phyloP scores from a whole-genome alignment of 1,140 invertebrate species.

The Helicorthomorpha holstii region DNA sequence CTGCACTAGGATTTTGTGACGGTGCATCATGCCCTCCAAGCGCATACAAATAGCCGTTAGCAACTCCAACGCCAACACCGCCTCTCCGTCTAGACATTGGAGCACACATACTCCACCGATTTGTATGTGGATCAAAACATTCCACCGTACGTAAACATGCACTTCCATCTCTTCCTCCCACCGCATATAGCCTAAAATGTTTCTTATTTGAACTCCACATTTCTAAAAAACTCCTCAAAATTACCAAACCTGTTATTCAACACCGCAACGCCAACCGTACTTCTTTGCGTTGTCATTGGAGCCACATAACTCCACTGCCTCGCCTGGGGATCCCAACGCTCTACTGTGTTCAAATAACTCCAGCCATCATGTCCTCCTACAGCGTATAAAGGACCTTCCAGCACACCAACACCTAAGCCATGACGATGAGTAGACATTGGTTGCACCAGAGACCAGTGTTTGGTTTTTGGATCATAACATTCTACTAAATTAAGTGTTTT shows the following conservation, averaged over 20 bases:
- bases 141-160: conserved; percentile 64
- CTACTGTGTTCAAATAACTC: conserved; percentile 84
- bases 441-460: conserved; percentile 59
- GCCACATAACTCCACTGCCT: conserved; percentile 73
- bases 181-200: conserved; percentile 55
- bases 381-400: conserved; percentile 77
- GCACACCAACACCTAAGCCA: conserved; percentile 70
- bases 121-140: conserved; percentile 33
- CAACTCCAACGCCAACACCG: conserved; percentile 32
- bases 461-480: conserved; percentile 55
- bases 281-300: conserved; percentile 66
- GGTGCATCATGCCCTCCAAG: conserved; percentile 83
- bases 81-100: conserved; percentile 36
- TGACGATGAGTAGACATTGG: conserved; percentile 85
- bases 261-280: conserved; percentile 76
- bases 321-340: conserved; percentile 73
- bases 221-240: neutral
- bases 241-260: conserved; percentile 55
- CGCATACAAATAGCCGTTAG: conserved; percentile 44
- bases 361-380: conserved; percentile 88
- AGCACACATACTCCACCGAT: conserved; percentile 36
- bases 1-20: conserved; percentile 59
- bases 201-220: neutral
- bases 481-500: conserved; percentile 82
- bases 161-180: conserved; percentile 80